A percentile compares a stretch with the other conserved stretches of the same genome.
These are phyloP conservation scores for Aramus guarauna DNA, from an alignment of 2,113 vertebrate species.

Conservation along the genomic window DNA sequence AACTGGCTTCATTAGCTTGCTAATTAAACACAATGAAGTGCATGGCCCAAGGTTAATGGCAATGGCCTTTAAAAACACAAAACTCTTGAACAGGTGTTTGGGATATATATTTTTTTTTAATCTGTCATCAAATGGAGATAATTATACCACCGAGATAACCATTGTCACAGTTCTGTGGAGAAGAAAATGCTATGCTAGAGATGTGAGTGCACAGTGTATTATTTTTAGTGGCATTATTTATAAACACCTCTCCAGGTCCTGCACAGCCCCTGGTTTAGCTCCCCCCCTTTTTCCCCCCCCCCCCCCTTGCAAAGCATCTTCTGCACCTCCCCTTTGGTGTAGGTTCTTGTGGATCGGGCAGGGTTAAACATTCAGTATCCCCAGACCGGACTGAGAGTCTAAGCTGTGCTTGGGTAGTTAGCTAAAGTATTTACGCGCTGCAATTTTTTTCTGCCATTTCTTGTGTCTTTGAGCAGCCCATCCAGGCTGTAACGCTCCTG, in stretches of 20 bases:
- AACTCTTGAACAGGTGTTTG: constrained; percentile 64
- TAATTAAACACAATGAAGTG: constrained; percentile 70
- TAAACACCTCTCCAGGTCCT: background rate
- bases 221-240: constrained; percentile 45
- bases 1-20: constrained; percentile 68
- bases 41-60: constrained; percentile 67
- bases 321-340: background rate
- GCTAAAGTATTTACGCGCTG: background rate
- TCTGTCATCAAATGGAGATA: constrained; percentile 52
- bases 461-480: background rate
- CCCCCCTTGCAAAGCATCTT: background rate
- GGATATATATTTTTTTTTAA: constrained; percentile 26
- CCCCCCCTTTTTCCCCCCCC: background rate
- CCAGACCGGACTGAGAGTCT: background rate
- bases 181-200: background rate
- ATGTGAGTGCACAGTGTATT: background rate
- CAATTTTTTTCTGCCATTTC: constrained; percentile 13
- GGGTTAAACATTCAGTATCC: background rate
- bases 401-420: background rate
- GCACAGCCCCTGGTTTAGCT: background rate
- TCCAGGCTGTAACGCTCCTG: background rate
- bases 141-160: background rate
- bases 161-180: constrained; percentile 38
- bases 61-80: constrained; percentile 62
- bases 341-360: background rate